Conservation (phyloP, 2,797 vertebrate genomes). For the Syncerus caffer region DNA sequence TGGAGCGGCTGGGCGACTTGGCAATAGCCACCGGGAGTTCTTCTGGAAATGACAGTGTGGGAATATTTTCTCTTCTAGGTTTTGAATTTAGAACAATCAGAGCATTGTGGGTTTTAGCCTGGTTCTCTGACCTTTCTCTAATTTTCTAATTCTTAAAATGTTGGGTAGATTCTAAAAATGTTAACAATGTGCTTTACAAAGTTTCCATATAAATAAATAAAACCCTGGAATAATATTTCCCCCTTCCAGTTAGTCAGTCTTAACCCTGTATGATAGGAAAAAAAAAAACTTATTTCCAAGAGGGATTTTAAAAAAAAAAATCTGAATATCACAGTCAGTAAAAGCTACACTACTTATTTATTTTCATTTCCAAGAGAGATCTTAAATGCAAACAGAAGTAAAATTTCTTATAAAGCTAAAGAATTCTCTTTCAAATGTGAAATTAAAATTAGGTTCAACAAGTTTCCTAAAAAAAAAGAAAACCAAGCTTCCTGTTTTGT, state of each 20-base stretch:
- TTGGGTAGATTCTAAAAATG: background rate
- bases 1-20: background rate
- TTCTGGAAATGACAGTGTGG: background rate
- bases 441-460: background rate
- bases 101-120: background rate
- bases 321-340: background rate
- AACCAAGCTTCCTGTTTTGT: background rate
- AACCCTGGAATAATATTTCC: background rate
- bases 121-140: constrained; percentile 38
- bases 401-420: background rate
- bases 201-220: background rate
- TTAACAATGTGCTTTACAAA: background rate
- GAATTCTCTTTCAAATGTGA: background rate
- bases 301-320: background rate
- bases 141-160: constrained; percentile 20
- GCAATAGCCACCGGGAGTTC: background rate
- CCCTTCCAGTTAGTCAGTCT: background rate
- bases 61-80: constrained; percentile 12
- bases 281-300: background rate
- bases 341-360: background rate
- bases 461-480: background rate
- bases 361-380: background rate
- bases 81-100: constrained; percentile 39
- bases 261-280: background rate
- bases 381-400: background rate